phyloP scores from a whole-genome alignment of 2,888 invertebrate genomes.

The Tuberolachnus salignus region DNA sequence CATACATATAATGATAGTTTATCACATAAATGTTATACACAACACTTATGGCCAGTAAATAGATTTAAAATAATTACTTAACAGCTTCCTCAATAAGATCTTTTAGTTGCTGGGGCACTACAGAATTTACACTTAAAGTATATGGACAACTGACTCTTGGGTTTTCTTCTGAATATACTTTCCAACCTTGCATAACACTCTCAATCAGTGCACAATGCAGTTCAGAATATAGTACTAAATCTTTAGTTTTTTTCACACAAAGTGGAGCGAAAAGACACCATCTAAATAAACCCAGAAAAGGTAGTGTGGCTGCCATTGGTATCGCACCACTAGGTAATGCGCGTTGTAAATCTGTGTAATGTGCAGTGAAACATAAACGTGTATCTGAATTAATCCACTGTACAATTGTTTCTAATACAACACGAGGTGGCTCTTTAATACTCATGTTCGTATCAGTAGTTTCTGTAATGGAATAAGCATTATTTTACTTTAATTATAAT shows the following conservation, averaged over 20 bases:
- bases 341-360: slow-evolving; percentile 67
- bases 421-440: slow-evolving; percentile 59
- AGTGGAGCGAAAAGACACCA: slow-evolving; percentile 78
- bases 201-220: slow-evolving; percentile 73
- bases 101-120: slow-evolving; percentile 70
- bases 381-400: slow-evolving; percentile 74
- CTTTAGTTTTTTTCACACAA: slow-evolving; percentile 62
- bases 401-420: slow-evolving; percentile 72
- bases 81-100: slow-evolving; percentile 65
- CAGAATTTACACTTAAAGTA: slow-evolving; percentile 66
- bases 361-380: slow-evolving; percentile 72
- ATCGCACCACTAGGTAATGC: slow-evolving; percentile 79
- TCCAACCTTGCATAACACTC: slow-evolving; percentile 67
- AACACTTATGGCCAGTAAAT: neutral
- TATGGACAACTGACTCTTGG: slow-evolving; percentile 58
- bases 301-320: slow-evolving; percentile 82
- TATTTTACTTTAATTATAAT: neutral
- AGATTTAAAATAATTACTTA: slow-evolving; percentile 58
- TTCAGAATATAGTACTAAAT: slow-evolving; percentile 67
- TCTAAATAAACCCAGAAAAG: slow-evolving; percentile 77
- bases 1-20: neutral
- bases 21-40: neutral
- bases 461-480: slow-evolving; percentile 29
- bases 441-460: slow-evolving; percentile 11
- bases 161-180: slow-evolving; percentile 59